phyloP scores from a whole-genome alignment of 2,888 invertebrate genomes.

The Polyploca ridens region DNA sequence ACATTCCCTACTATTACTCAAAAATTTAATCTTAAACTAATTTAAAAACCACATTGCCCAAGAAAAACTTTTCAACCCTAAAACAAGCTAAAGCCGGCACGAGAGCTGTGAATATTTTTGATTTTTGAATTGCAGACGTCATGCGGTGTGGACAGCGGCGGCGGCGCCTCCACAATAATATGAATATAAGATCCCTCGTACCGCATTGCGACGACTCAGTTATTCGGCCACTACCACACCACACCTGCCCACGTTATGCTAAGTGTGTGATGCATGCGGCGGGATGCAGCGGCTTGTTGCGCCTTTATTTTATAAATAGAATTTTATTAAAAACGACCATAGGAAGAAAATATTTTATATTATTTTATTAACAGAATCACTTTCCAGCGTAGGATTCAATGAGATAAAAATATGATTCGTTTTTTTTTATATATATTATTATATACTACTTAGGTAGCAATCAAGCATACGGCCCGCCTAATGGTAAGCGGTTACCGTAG shows the following conservation, averaged over 20 bases:
- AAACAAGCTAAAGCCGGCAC: neutral
- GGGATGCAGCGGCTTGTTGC: slow-evolving; percentile 34
- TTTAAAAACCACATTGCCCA: neutral
- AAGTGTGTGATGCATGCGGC: slow-evolving; percentile 54
- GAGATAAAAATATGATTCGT: too few relatives aligned
- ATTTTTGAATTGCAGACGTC: slow-evolving; percentile 40
- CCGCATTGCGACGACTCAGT: slow-evolving; percentile 82
- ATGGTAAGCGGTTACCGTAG: too few relatives aligned
- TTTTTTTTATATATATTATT: too few relatives aligned
- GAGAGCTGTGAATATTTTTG: slow-evolving; percentile 29
- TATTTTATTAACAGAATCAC: too few relatives aligned
- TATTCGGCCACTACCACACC: slow-evolving; percentile 54
- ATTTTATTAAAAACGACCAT: too few relatives aligned
- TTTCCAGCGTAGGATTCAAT: too few relatives aligned
- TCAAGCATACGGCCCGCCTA: too few relatives aligned
- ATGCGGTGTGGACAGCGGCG: slow-evolving; percentile 35
- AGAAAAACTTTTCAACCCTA: neutral
- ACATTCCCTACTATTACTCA: too few relatives aligned
- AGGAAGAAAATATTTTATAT: too few relatives aligned
- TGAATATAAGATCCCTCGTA: slow-evolving; percentile 74
- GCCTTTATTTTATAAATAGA: too few relatives aligned
- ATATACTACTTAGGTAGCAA: too few relatives aligned
- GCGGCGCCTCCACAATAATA: slow-evolving; percentile 66
- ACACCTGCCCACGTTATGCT: slow-evolving; percentile 77
- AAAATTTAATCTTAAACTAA: neutral